Percentiles rank a stretch among this genome's conserved stretches.
Conservation (phyloP, 2,797 vertebrate species). For the Pteronotus mesoamericanus region DNA sequence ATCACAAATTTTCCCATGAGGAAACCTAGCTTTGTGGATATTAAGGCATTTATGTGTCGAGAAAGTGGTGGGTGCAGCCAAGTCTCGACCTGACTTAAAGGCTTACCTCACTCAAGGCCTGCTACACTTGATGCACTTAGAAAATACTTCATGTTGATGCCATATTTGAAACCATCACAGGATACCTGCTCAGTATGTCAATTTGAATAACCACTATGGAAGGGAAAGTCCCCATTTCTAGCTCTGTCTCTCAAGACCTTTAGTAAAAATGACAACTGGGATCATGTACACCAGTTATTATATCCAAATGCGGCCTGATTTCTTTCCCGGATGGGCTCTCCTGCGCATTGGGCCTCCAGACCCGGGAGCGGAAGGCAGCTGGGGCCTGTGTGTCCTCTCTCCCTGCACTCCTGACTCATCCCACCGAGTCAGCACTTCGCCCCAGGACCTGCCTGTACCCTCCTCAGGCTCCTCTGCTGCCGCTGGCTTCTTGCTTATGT, state of each 20-base stretch:
- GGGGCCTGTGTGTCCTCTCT: not conserved
- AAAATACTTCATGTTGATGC: not conserved
- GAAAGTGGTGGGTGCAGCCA: too few relatives aligned
- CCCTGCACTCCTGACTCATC: conserved; percentile 40
- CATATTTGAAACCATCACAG: not conserved
- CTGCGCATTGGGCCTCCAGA: not conserved
- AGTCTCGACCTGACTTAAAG: not conserved
- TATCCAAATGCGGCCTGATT: not conserved
- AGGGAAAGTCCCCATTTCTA: not conserved
- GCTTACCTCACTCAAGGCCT: not conserved
- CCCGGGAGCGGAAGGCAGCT: not conserved
- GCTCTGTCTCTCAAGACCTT: not conserved
- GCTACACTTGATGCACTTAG: not conserved
- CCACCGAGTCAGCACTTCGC: conserved; percentile 55
- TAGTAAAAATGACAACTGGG: not conserved
- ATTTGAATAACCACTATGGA: not conserved
- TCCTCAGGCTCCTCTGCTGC: not conserved
- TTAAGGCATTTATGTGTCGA: not conserved
- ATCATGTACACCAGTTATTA: not conserved
- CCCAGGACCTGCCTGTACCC: not conserved
- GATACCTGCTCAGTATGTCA: not conserved
- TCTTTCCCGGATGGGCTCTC: not conserved
- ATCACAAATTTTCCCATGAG: not conserved
- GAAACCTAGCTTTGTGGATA: not conserved
- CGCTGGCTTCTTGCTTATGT: conserved; percentile 11